phyloP scores from a whole-genome alignment of 2,113 vertebrate species.

The Pimephales promelas region DNA sequence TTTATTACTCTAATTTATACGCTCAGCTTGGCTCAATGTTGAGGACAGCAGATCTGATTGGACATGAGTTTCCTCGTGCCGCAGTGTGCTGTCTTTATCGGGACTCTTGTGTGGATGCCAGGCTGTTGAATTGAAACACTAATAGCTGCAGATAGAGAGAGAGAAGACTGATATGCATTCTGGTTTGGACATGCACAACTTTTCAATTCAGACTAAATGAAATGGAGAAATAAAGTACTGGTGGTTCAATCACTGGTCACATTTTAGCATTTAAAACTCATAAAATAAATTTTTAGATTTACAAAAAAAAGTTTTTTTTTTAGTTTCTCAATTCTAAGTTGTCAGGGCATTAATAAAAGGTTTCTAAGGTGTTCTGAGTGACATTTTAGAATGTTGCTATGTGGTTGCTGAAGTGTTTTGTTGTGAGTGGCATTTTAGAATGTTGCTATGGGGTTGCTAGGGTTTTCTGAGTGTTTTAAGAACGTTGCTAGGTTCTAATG shows the following conservation, averaged over 20 bases:
- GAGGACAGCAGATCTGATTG: slow-evolving; percentile 46
- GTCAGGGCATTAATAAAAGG: too few relatives aligned
- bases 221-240: neutral
- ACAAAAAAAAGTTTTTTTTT: too few relatives aligned
- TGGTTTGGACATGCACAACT: neutral
- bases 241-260: neutral
- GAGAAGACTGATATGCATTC: neutral
- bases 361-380: too few relatives aligned
- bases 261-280: too few relatives aligned
- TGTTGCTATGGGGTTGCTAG: too few relatives aligned
- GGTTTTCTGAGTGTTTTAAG: too few relatives aligned
- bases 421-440: too few relatives aligned
- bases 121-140: slow-evolving; percentile 19
- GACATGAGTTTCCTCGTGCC: slow-evolving; percentile 34
- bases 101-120: slow-evolving; percentile 1
- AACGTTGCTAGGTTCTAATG: too few relatives aligned
- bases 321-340: too few relatives aligned
- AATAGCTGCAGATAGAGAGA: slow-evolving; percentile 22
- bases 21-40: slow-evolving; percentile 22
- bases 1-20: slow-evolving; percentile 51
- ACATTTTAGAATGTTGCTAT: too few relatives aligned
- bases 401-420: too few relatives aligned
- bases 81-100: slow-evolving; percentile 23
- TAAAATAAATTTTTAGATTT: too few relatives aligned
- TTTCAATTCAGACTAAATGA: neutral